Evolutionary conservation across 1,140 invertebrate species (phyloP).

Genomic region (Brachionus rubens): DNA sequence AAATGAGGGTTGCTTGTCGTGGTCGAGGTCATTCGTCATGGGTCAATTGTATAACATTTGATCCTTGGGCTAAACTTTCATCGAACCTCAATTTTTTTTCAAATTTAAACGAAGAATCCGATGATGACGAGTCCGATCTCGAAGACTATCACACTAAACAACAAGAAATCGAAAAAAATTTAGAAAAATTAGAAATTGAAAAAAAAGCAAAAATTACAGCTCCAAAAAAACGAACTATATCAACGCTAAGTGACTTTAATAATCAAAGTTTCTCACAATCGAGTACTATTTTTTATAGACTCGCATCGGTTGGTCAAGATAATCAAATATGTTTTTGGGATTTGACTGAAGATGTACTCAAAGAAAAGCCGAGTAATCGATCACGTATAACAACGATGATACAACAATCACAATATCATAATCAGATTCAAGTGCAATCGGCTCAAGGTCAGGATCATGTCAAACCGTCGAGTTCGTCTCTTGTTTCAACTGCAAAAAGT

Average conservation of each 20-base stretch:
- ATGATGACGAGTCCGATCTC: slow-evolving; percentile 33
- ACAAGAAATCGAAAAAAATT: not conserved
- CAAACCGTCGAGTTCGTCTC: no score
- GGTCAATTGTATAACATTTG: slow-evolving; percentile 91
- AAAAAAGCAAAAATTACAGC: slow-evolving; percentile 16
- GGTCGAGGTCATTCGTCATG: slow-evolving; percentile 89
- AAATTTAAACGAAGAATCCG: not conserved
- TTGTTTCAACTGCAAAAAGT: not conserved
- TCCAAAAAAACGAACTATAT: slow-evolving; percentile 30
- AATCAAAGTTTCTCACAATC: not conserved
- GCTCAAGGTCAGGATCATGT: no score
- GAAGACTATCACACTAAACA: not conserved
- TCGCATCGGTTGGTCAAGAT: slow-evolving; percentile 96
- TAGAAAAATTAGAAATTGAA: slow-evolving; percentile 10
- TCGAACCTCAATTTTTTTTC: not conserved
- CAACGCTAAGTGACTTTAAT: slow-evolving; percentile 51
- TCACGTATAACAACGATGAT: slow-evolving; percentile 47
- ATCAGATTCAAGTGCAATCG: slow-evolving; percentile 50
- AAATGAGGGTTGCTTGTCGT: slow-evolving; percentile 86
- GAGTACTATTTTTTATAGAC: slow-evolving; percentile 65
- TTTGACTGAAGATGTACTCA: slow-evolving; percentile 87
- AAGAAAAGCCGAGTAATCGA: slow-evolving; percentile 58
- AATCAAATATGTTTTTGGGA: slow-evolving; percentile 98
- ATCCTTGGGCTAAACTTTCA: slow-evolving; percentile 66
- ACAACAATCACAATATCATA: slow-evolving; percentile 1